Percentiles rank a stretch among this genome's conserved stretches.
Conservation (phyloP, 2,888 invertebrate species). For the Stomorhina lunata region DNA sequence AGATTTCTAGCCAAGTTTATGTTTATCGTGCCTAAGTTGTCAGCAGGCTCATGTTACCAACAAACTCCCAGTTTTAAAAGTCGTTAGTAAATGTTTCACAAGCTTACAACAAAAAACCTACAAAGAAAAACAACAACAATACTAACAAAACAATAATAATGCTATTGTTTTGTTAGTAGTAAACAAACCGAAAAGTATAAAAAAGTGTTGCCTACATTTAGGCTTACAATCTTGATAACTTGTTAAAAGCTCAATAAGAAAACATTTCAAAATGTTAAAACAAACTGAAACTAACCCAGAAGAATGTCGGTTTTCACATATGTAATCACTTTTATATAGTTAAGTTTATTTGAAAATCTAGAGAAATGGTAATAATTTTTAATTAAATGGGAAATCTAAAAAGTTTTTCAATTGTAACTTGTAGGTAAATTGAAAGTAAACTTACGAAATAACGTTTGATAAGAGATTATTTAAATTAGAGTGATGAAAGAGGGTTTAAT, state of each 20-base stretch:
- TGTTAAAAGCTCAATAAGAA: constrained; percentile 64
- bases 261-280: constrained; percentile 30
- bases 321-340: background rate
- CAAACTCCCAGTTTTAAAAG: constrained; percentile 55
- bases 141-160: constrained; percentile 7
- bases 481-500: too few relatives aligned
- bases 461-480: too few relatives aligned
- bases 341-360: constrained; percentile 1
- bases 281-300: too few relatives aligned
- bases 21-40: constrained; percentile 62
- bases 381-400: constrained; percentile 28
- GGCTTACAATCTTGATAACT: constrained; percentile 65
- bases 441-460: too few relatives aligned
- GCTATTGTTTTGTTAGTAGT: background rate
- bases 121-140: background rate
- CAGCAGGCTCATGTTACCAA: constrained; percentile 60
- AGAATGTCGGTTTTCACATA: background rate
- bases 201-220: constrained; percentile 63
- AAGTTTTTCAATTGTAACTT: constrained; percentile 62
- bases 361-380: background rate
- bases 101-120: background rate
- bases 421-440: constrained; percentile 8
- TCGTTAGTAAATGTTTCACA: constrained; percentile 33
- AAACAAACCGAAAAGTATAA: constrained; percentile 17
- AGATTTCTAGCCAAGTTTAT: constrained; percentile 53